Conservation (phyloP, 2,113 vertebrate species). For the Oxyruncus cristatus region DNA sequence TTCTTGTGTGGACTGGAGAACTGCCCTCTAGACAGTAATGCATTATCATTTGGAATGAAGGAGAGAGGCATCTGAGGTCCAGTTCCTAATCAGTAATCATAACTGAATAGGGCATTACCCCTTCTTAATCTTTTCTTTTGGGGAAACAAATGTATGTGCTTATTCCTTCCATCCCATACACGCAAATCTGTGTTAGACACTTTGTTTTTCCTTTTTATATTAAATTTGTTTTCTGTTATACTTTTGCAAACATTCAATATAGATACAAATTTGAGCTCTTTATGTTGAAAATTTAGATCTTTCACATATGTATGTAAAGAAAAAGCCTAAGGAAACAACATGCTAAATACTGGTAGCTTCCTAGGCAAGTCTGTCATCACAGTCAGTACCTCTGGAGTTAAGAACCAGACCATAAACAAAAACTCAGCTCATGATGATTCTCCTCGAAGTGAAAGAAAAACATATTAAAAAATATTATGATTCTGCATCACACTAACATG, state of each 20-base stretch:
- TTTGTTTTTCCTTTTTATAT: not conserved
- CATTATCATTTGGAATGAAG: not conserved
- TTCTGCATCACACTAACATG: not conserved
- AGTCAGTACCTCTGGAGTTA: not conserved
- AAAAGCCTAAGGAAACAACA: not conserved
- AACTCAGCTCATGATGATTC: not conserved
- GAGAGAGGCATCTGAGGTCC: not conserved
- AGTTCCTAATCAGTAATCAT: not conserved
- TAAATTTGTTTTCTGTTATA: not conserved
- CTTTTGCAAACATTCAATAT: not conserved
- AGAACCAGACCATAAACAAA: not conserved
- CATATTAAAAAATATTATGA: not conserved
- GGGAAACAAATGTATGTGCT: accelerated
- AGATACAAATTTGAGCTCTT: not conserved
- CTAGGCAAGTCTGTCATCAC: not conserved
- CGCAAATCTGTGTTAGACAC: not conserved
- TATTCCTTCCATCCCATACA: not conserved
- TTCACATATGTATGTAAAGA: not conserved
- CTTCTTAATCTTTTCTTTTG: not conserved
- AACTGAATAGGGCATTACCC: accelerated
- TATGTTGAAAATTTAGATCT: not conserved
- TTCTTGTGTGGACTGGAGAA: not conserved
- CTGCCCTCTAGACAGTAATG: not conserved
- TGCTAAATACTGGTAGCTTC: not conserved
- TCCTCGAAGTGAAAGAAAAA: slow-evolving; percentile 13